phyloP scores from a whole-genome alignment of 1,140 invertebrate genomes.

The Eumeta japonica region DNA sequence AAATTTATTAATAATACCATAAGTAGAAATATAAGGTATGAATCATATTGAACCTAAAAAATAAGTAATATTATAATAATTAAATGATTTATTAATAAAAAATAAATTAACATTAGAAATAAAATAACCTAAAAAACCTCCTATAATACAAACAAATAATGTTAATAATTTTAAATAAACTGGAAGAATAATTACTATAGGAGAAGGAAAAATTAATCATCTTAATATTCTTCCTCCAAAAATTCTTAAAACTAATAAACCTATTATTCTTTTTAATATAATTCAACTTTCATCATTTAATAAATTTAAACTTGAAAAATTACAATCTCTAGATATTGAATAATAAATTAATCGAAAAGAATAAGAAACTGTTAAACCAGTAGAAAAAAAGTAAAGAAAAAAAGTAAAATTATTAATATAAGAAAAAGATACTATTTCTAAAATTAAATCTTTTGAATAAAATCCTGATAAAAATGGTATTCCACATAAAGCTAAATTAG shows the following conservation, averaged over 20 bases:
- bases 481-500: constrained; percentile 55
- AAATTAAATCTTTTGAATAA: constrained; percentile 65
- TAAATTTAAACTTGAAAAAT: constrained; percentile 29
- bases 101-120: constrained; percentile 22
- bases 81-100: constrained; percentile 23
- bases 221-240: constrained; percentile 32
- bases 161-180: constrained; percentile 32
- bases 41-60: constrained; percentile 29
- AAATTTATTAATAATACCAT: constrained; percentile 4
- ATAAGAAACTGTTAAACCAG: constrained; percentile 51
- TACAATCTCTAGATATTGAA: constrained; percentile 32
- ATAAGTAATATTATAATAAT: constrained; percentile 22
- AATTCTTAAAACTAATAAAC: constrained; percentile 47
- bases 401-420: constrained; percentile 48
- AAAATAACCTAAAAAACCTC: constrained; percentile 24
- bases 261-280: constrained; percentile 38
- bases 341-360: constrained; percentile 54
- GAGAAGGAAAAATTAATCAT: constrained; percentile 36
- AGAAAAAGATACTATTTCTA: constrained; percentile 45
- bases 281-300: constrained; percentile 32
- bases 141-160: constrained; percentile 31
- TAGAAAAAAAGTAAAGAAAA: constrained; percentile 49
- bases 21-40: constrained; percentile 29
- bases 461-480: constrained; percentile 60
- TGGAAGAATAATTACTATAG: constrained; percentile 44